phyloP scores from a whole-genome alignment of 2,888 invertebrate genomes.

The Tetragonula carbonaria region DNA sequence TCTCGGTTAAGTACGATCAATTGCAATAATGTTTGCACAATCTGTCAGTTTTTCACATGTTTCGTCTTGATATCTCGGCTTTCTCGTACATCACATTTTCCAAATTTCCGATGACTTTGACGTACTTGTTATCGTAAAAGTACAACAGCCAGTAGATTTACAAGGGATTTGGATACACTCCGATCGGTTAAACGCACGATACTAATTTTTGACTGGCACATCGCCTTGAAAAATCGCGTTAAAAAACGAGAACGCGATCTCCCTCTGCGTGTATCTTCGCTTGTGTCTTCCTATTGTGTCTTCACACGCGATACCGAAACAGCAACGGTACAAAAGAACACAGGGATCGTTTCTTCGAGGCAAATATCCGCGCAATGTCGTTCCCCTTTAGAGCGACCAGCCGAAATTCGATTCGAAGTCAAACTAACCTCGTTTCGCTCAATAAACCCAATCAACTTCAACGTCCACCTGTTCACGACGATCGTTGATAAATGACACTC shows the following conservation, averaged over 20 bases:
- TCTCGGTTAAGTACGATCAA: not conserved
- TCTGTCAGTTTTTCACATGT: conserved; percentile 1
- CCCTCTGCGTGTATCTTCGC: not conserved
- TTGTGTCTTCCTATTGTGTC: not conserved
- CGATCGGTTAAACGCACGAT: conserved; percentile 24
- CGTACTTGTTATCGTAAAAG: not conserved
- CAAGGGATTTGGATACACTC: not conserved
- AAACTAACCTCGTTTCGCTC: conserved; percentile 62
- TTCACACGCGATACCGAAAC: conserved; percentile 15
- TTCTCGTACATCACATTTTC: not conserved
- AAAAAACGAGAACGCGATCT: conserved; percentile 14
- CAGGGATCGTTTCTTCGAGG: not conserved
- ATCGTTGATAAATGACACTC: conserved; percentile 30
- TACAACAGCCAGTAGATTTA: not conserved
- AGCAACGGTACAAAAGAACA: not conserved
- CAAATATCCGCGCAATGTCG: conserved; percentile 37
- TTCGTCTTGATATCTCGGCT: conserved; percentile 1
- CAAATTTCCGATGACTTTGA: not conserved
- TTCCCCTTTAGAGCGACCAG: conserved; percentile 37
- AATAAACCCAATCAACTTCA: conserved; percentile 36
- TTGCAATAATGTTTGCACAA: not conserved
- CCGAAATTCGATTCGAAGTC: conserved; percentile 59
- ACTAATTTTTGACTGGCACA: conserved; percentile 48
- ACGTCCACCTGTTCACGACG: conserved; percentile 61
- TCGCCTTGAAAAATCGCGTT: conserved; percentile 8